phyloP scores from a whole-genome alignment of 2,888 invertebrate species.

The Drosophila mayaguana region DNA sequence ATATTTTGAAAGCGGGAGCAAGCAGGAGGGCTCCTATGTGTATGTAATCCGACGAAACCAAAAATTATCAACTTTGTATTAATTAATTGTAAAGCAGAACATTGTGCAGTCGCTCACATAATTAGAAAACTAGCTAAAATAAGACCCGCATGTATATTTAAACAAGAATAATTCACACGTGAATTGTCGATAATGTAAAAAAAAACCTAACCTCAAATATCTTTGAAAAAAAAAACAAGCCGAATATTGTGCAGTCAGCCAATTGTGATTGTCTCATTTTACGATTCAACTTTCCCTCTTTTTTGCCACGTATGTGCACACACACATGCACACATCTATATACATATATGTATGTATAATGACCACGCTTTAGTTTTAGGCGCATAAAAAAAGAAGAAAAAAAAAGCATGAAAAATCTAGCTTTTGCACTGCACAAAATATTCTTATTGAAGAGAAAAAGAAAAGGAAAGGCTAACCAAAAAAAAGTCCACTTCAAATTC shows the following conservation, averaged over 20 bases:
- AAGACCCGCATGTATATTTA: background rate
- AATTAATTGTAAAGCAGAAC: background rate
- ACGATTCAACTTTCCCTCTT: no score
- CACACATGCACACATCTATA: background rate
- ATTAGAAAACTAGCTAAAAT: background rate
- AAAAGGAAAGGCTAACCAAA: background rate
- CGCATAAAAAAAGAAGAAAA: background rate
- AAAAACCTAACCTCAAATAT: background rate
- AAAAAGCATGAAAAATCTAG: background rate
- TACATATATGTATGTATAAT: background rate
- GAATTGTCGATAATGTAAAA: background rate
- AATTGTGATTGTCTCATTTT: no score
- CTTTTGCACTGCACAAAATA: slow-evolving; percentile 6
- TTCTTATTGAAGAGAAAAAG: background rate
- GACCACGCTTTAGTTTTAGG: background rate
- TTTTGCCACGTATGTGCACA: no score
- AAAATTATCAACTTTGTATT: background rate
- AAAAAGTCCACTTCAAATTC: background rate
- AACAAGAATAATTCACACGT: background rate
- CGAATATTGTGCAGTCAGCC: no score
- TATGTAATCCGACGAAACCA: background rate
- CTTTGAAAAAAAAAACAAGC: background rate
- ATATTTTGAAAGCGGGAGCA: background rate
- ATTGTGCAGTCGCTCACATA: background rate
- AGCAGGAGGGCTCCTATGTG: background rate